Base-by-base conservation (phyloP, 2,797 vertebrate species). In the Delichon dasypus region DNA sequence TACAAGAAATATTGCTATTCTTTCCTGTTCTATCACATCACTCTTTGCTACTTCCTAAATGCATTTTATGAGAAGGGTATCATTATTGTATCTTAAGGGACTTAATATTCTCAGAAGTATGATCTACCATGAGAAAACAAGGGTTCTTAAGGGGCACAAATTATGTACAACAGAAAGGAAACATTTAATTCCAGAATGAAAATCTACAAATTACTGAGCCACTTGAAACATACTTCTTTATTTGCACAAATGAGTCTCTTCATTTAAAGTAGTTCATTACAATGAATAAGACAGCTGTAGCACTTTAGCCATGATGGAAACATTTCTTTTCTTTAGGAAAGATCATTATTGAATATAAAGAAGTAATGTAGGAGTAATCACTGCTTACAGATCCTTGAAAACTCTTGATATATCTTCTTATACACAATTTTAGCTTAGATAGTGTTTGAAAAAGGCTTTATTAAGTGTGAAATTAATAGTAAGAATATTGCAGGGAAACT, bases 231-330 rank as follows among this genome's bases (percentile, higher is more conserved):
- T 16, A 64, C 36, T 93, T 89, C 73, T 93, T 78, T 81, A 80
- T 94, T 95, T 17, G 16, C 62, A 92, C 47, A 95, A 92, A 91
- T 77, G 29, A 92, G 51, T 84, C 44, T 92, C 58, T 90, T 94
- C 75, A 90, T 92, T 90, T 93, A 90, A 96, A 95, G 64, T 68
- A 85, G 72, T 87, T 95, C 58, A 88, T 92, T 95, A 94, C 79
- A 95, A 92, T 78, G 66, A 93, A 92, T 73, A 85, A 62, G 90
- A 70, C 81, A 95, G 38, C 78, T 93, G 93, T 88, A 93, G 75
- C 50, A 73, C 81, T 94, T 92, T 65, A 81, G 61, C 57, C 72
- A 34, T 83, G 58, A 95, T 84, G 36, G 55, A 67, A 91, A 85
- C 19, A 82, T 88, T 76, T 65, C 21, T 88, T 83, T 94, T 95